phyloP scores from a whole-genome alignment of 2,797 vertebrate genomes.

The Pelochelys cantorii region DNA sequence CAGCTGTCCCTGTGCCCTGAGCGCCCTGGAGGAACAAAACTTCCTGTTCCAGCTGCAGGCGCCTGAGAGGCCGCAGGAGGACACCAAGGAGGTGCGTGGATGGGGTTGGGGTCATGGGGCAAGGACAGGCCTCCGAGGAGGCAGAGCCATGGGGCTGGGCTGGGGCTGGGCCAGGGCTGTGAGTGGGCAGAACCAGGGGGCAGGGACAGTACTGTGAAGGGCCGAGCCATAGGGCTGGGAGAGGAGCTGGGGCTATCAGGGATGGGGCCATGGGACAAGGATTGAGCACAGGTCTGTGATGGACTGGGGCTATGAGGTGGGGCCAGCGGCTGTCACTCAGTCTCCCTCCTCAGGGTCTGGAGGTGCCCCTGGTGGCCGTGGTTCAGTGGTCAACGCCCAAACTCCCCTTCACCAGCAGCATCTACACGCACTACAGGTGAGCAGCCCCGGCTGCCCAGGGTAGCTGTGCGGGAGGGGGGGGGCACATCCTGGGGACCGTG shows the following conservation, averaged over 20 bases:
- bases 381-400: conserved; percentile 94
- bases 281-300: too few relatives aligned
- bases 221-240: too few relatives aligned
- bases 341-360: conserved; percentile 84
- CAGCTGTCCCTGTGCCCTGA: conserved; percentile 88
- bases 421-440: conserved; percentile 93
- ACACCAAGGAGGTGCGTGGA: conserved; percentile 86
- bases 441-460: neutral
- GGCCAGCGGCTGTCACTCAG: neutral
- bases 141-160: too few relatives aligned
- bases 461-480: too few relatives aligned
- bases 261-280: neutral
- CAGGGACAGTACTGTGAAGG: too few relatives aligned
- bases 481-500: too few relatives aligned
- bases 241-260: neutral
- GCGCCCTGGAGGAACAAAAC: conserved; percentile 93
- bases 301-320: too few relatives aligned
- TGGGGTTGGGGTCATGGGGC: neutral
- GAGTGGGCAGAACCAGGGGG: too few relatives aligned
- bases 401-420: conserved; percentile 92
- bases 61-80: conserved; percentile 86
- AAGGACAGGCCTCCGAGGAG: neutral
- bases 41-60: conserved; percentile 94
- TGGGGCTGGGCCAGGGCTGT: too few relatives aligned
- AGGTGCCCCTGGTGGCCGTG: conserved; percentile 92